Evolutionary conservation across 1,140 invertebrate genomes (phyloP).

Genomic region (Zaprionus capensis): DNA sequence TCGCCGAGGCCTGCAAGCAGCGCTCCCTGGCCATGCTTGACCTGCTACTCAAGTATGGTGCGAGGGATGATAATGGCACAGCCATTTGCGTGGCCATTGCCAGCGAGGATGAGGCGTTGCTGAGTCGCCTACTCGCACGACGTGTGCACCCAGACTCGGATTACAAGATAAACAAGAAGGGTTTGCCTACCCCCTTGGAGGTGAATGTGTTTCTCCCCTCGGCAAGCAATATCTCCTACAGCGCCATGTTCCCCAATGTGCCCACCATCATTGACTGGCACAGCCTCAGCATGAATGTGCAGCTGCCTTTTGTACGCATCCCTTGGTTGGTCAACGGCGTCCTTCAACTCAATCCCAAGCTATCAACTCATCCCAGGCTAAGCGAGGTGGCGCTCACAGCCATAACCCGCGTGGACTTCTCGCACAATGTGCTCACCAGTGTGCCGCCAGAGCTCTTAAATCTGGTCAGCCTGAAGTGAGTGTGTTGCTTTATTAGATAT

Average conservation of each 20-base stretch:
- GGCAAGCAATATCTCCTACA: slow-evolving; percentile 89
- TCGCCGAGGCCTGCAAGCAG: slow-evolving; percentile 90
- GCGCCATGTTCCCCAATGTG: slow-evolving; percentile 91
- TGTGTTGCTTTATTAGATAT: slow-evolving; percentile 9
- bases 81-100: slow-evolving; percentile 87
- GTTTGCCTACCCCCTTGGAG: slow-evolving; percentile 87
- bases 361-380: slow-evolving; percentile 89
- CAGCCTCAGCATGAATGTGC: slow-evolving; percentile 88
- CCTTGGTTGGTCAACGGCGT: slow-evolving; percentile 95
- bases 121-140: slow-evolving; percentile 70
- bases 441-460: slow-evolving; percentile 94
- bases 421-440: slow-evolving; percentile 93
- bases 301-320: slow-evolving; percentile 88
- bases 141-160: slow-evolving; percentile 92
- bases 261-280: slow-evolving; percentile 98
- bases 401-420: slow-evolving; percentile 97
- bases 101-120: slow-evolving; percentile 71
- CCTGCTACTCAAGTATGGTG: slow-evolving; percentile 92
- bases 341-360: slow-evolving; percentile 92
- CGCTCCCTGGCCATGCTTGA: slow-evolving; percentile 87
- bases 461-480: slow-evolving; percentile 87
- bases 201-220: slow-evolving; percentile 86
- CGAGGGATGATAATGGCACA: slow-evolving; percentile 93
- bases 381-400: slow-evolving; percentile 92
- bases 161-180: slow-evolving; percentile 94